Evolutionary conservation across 2,113 vertebrate genomes (phyloP).

Genomic region (Loxodonta africana): DNA sequence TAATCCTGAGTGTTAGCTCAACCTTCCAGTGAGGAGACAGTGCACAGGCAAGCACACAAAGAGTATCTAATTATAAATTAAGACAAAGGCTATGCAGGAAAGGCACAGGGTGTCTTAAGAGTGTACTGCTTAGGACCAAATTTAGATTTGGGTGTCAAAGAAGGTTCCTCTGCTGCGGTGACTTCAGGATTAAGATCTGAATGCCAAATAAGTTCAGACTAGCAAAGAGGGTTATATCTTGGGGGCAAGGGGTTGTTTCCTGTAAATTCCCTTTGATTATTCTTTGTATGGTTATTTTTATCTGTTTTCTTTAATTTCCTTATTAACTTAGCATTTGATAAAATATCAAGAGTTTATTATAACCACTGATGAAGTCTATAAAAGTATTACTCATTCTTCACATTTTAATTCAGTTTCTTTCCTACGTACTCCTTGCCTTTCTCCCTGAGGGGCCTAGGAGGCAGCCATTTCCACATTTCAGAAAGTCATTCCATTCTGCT

Average conservation of each 20-base stretch:
- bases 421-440: background rate
- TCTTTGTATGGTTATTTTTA: background rate
- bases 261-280: background rate
- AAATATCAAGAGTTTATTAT: background rate
- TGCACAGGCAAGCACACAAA: background rate
- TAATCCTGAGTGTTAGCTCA: too few relatives aligned
- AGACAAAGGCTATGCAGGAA: background rate
- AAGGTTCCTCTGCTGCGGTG: background rate
- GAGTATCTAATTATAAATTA: background rate
- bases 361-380: background rate
- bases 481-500: background rate
- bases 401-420: background rate
- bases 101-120: background rate
- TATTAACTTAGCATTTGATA: constrained; percentile 32
- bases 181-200: background rate
- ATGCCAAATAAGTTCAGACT: background rate
- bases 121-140: background rate
- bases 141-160: background rate
- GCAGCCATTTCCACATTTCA: background rate
- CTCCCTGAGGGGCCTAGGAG: background rate
- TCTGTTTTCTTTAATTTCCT: background rate
- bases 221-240: background rate
- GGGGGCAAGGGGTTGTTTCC: too few relatives aligned
- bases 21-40: background rate
- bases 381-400: background rate